Evolutionary conservation across 1,140 invertebrate genomes (phyloP), one percentile per base, ranked within the genome.

Genomic region (Stegodyphus mimosarum): DNA sequence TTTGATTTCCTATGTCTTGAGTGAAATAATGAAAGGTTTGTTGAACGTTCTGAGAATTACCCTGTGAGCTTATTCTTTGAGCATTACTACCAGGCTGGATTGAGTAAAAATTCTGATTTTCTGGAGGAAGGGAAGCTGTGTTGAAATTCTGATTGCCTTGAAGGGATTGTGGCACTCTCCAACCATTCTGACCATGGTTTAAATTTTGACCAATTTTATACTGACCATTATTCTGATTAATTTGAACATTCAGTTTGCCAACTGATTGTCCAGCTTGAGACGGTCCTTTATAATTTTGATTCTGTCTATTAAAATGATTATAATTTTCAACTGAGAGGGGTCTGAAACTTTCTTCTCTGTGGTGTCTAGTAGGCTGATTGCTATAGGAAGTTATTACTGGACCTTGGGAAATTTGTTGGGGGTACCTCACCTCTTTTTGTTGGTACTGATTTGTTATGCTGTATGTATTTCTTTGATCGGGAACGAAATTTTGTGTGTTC

Each of bases 31-130:
- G 73, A 48, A 51, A 10, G 11, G 7, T 53, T 78, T 52, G 63
- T 13, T 78, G 50, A 13, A 18, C 72, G 33, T 49, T 83, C 33
- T 67, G 50, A 48, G 7, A 4, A 10, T 18, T 48, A 18, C 10
- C 33, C 74, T 74, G 71, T 7, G 48, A 52, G 10, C 74, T 83
- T 11, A 66, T 15, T 53, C 74, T 83, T 73, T 83, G 55, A 33
- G 33, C 33, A 3, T 33, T 33, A 3, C 33, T 33, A 33, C 33
- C 33, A 33, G 33, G 3, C 33, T 33, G 1, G 5, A 71, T 71
- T 13, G 33, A 83, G 17, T 83, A 83, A 66, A 74, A 83, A 13
- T 81, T 81, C 11, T 83, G 80, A 11, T 83, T 71, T 6, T 74
- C 80, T 74, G 55, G 53, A 50, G 70, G 49, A 15, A 83, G 0